Evolutionary conservation across 1,140 invertebrate species (phyloP).

Genomic region (Elymnias hypermnestra): DNA sequence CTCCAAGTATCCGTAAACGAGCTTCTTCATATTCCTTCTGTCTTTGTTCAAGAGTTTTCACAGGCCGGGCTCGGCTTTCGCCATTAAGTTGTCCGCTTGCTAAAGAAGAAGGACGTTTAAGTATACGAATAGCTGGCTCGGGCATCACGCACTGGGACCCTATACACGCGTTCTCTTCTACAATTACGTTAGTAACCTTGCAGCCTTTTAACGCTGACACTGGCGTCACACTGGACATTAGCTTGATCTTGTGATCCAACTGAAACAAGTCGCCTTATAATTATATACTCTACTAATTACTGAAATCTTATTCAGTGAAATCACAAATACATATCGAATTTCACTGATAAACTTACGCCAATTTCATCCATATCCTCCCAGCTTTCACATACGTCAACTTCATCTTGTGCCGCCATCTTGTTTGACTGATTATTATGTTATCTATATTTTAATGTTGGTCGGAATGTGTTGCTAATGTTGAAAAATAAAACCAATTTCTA

Average conservation of each 20-base stretch:
- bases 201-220: slow-evolving; percentile 55
- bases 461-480: too few relatives aligned
- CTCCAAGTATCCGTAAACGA: slow-evolving; percentile 87
- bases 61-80: slow-evolving; percentile 80
- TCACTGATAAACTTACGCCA: slow-evolving; percentile 63
- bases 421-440: slow-evolving; percentile 1
- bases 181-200: slow-evolving; percentile 70
- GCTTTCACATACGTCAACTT: slow-evolving; percentile 80
- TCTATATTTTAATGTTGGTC: slow-evolving; percentile 1
- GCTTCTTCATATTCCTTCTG: slow-evolving; percentile 93
- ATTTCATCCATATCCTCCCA: slow-evolving; percentile 90
- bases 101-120: slow-evolving; percentile 81
- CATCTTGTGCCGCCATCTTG: slow-evolving; percentile 71
- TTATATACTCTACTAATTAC: slow-evolving; percentile 21
- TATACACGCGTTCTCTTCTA: slow-evolving; percentile 71
- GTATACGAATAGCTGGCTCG: slow-evolving; percentile 88
- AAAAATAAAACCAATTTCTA: too few relatives aligned
- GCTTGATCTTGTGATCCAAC: slow-evolving; percentile 67
- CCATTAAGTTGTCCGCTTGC: slow-evolving; percentile 73
- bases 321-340: slow-evolving; percentile 24
- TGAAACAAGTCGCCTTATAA: slow-evolving; percentile 42
- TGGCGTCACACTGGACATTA: slow-evolving; percentile 62
- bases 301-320: slow-evolving; percentile 2
- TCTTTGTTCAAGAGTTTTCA: slow-evolving; percentile 90
- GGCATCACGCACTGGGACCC: slow-evolving; percentile 75